A percentile compares a stretch with the other conserved stretches of the same genome.
These are phyloP conservation scores for Onychorhynchus coronatus DNA, from an alignment of 2,113 vertebrate species.

Conservation along the genomic window DNA sequence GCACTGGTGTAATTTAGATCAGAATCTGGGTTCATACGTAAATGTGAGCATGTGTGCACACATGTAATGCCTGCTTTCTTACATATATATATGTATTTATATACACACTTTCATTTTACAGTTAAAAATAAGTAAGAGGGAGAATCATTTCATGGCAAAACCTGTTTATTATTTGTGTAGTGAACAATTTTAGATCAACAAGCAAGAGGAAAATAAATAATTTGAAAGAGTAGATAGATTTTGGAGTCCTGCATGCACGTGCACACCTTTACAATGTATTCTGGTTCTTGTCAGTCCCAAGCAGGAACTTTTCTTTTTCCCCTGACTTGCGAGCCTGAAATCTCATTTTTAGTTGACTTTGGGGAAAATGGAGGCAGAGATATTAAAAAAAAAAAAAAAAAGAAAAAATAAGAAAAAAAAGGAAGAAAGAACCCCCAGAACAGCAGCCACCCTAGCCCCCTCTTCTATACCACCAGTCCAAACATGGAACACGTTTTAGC, in stretches of 20 bases:
- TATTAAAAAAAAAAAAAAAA: background rate
- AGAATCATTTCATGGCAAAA: too few relatives aligned
- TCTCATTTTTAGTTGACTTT: background rate
- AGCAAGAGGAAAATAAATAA: background rate
- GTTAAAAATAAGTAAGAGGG: background rate
- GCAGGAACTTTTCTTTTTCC: background rate
- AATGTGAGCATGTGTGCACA: background rate
- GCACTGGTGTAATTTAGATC: background rate
- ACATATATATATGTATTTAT: too few relatives aligned
- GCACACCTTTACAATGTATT: background rate
- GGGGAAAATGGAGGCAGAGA: background rate
- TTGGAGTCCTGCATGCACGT: background rate
- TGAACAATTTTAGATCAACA: background rate
- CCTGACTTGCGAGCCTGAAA: background rate
- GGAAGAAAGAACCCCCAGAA: background rate
- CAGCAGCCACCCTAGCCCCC: background rate
- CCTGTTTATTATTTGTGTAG: background rate
- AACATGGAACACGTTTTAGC: slow-evolving; percentile 68
- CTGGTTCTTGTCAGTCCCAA: background rate
- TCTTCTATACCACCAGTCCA: slow-evolving; percentile 28
- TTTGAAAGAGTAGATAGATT: background rate
- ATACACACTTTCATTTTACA: background rate
- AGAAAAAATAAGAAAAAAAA: too few relatives aligned
- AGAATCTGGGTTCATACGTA: background rate
- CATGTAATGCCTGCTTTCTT: background rate